Conservation (phyloP, 35 echinoderm and acorn worm species). For the Ptychodera flava region DNA sequence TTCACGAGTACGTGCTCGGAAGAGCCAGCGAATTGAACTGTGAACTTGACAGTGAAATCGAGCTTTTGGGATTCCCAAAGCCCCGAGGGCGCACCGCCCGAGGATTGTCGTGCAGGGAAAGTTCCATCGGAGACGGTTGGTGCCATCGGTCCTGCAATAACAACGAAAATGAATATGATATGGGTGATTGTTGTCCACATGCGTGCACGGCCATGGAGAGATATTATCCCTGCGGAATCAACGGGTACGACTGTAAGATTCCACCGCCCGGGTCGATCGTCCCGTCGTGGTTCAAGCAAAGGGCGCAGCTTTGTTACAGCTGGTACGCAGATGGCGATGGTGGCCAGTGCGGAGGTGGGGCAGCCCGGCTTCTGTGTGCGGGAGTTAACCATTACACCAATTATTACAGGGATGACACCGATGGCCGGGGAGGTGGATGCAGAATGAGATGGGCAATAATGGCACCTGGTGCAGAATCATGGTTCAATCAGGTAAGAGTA, state of each 20-base stretch:
- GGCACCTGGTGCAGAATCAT: background rate
- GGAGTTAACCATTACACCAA: background rate
- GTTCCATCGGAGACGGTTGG: constrained; percentile 14
- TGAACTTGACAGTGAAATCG: background rate
- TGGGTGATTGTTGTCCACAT: constrained; percentile 7
- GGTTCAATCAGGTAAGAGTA: constrained; percentile 19
- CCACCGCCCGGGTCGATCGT: background rate
- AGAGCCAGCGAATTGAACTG: background rate
- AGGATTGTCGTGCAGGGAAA: background rate
- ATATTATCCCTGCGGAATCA: constrained; percentile 11
- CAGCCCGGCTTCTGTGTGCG: constrained; percentile 7
- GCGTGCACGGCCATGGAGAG: constrained; percentile 4
- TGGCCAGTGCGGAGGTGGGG: constrained; percentile 24
- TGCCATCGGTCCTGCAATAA: constrained; percentile 14
- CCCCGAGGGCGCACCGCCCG: too few species aligned
- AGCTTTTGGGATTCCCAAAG: too few species aligned
- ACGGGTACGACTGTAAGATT: constrained; percentile 5
- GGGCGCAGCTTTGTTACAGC: constrained; percentile 7
- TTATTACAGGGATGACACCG: constrained; percentile 24
- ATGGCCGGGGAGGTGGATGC: constrained; percentile 8
- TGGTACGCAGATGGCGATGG: constrained; percentile 25
- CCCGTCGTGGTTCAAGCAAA: background rate
- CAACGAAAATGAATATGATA: constrained; percentile 1
- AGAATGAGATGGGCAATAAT: constrained; percentile 21
- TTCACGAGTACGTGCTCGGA: background rate